These are phyloP conservation scores for Lindbergichthys nudifrons DNA, from an alignment of 2,797 vertebrate species.

Conservation along the genomic window DNA sequence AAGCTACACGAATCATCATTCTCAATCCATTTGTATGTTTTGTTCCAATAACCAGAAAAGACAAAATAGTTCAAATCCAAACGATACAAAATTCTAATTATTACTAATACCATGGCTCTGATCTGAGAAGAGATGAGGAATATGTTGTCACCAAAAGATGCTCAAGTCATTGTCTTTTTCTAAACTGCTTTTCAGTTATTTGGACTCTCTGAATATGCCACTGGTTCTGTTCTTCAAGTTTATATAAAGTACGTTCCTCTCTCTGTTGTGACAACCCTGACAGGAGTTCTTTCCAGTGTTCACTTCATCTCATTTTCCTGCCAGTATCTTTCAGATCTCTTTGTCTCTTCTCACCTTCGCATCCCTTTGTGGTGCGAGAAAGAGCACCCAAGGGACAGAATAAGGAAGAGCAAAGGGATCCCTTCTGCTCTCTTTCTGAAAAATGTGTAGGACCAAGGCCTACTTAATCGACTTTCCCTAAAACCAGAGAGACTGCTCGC, in stretches of 20 bases:
- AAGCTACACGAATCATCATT: too few relatives aligned
- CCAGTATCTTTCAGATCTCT: conserved; percentile 46
- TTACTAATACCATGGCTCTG: conserved; percentile 1
- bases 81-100: not conserved
- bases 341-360: conserved; percentile 42
- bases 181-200: conserved; percentile 33
- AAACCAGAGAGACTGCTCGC: conserved; percentile 21
- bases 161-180: conserved; percentile 22
- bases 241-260: conserved; percentile 6
- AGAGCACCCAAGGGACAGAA: conserved; percentile 41
- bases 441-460: conserved; percentile 28
- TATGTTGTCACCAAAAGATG: conserved; percentile 9
- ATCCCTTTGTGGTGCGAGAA: conserved; percentile 38
- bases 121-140: conserved; percentile 13
- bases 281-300: conserved; percentile 41
- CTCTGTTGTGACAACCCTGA: conserved; percentile 28
- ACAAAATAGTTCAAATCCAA: too few relatives aligned
- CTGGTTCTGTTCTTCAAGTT: conserved; percentile 44
- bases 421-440: conserved; percentile 43
- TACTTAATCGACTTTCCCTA: conserved; percentile 39
- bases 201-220: conserved; percentile 32
- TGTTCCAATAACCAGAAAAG: too few relatives aligned
- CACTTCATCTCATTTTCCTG: conserved; percentile 45
- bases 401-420: conserved; percentile 27
- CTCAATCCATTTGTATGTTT: too few relatives aligned